Conservation (phyloP, 2,797 vertebrate genomes). For the Telmatherina bonti region DNA sequence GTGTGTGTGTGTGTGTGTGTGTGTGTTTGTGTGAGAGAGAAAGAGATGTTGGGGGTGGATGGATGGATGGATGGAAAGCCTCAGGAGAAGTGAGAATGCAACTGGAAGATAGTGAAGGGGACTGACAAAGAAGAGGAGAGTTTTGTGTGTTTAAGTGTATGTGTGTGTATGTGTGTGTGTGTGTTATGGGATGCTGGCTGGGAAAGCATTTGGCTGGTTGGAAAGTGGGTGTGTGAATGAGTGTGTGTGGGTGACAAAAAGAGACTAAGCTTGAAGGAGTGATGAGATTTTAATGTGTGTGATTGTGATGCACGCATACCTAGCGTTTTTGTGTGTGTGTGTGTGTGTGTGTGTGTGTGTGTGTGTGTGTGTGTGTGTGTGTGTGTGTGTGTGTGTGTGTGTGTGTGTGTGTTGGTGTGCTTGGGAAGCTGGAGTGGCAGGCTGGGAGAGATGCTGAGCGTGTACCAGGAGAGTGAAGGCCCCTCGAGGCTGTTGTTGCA, state of each 20-base stretch:
- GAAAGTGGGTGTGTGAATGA: conserved; percentile 27
- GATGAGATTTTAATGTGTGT: conserved; percentile 68
- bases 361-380: conserved; percentile 39
- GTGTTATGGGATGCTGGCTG: conserved; percentile 4
- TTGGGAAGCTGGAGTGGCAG: conserved; percentile 50
- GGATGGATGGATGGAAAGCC: conserved; percentile 66
- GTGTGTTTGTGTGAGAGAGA: no score
- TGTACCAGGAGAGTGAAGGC: conserved; percentile 68
- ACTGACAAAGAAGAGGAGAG: conserved; percentile 51
- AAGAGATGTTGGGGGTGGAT: conserved; percentile 48
- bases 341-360: conserved; percentile 22
- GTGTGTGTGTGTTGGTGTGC: conserved; percentile 42
- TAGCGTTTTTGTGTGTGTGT: conserved; percentile 16
- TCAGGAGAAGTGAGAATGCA: conserved; percentile 67
- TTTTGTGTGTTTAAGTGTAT: conserved; percentile 44
- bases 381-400: conserved; percentile 28
- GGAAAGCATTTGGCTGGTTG: conserved; percentile 21
- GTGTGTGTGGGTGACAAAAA: conserved; percentile 63
- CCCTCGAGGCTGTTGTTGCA: conserved; percentile 78
- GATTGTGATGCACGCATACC: conserved; percentile 51
- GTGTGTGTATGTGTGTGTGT: conserved; percentile 43
- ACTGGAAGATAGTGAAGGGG: conserved; percentile 58
- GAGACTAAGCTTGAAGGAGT: conserved; percentile 68
- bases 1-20: no score
- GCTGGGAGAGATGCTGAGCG: conserved; percentile 54